Evolutionary conservation across 2,797 vertebrate species (phyloP).

Genomic region (Pygocentrus nattereri): DNA sequence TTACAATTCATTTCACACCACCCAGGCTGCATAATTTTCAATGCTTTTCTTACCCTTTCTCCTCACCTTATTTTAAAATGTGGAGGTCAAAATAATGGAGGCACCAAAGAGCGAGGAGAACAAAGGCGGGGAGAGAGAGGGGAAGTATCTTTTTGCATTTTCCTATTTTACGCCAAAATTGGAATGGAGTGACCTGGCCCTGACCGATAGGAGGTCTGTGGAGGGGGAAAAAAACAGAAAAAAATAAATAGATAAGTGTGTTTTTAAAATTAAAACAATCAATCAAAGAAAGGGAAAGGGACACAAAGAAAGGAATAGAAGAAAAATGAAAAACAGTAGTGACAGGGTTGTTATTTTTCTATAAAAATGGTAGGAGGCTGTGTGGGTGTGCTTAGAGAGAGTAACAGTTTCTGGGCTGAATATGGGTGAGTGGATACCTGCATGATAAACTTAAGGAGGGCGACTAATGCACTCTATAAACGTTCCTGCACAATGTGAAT

Average conservation of each 20-base stretch:
- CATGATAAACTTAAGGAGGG: conserved; percentile 10
- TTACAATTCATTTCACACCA: conserved; percentile 53
- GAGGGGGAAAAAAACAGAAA: conserved; percentile 62
- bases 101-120: conserved; percentile 40
- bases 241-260: conserved; percentile 70
- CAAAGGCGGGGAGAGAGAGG: conserved; percentile 41
- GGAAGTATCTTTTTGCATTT: conserved; percentile 72
- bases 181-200: conserved; percentile 67
- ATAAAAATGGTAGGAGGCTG: conserved; percentile 32
- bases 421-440: conserved; percentile 22
- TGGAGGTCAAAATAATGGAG: conserved; percentile 48
- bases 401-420: conserved; percentile 31
- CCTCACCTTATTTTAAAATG: conserved; percentile 53
- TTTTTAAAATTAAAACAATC: conserved; percentile 79
- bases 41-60: conserved; percentile 37
- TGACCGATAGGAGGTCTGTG: conserved; percentile 67
- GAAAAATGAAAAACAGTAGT: conserved; percentile 39
- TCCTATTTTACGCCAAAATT: conserved; percentile 67
- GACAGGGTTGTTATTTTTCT: conserved; percentile 68
- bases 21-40: conserved; percentile 42
- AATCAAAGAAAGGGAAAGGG: conserved; percentile 67
- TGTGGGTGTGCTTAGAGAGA: conserved; percentile 51
- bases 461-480: background rate
- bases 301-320: conserved; percentile 11
- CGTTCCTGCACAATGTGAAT: conserved; percentile 15